phyloP scores from a whole-genome alignment of 1,140 invertebrate species.

The Drosophila simulans region DNA sequence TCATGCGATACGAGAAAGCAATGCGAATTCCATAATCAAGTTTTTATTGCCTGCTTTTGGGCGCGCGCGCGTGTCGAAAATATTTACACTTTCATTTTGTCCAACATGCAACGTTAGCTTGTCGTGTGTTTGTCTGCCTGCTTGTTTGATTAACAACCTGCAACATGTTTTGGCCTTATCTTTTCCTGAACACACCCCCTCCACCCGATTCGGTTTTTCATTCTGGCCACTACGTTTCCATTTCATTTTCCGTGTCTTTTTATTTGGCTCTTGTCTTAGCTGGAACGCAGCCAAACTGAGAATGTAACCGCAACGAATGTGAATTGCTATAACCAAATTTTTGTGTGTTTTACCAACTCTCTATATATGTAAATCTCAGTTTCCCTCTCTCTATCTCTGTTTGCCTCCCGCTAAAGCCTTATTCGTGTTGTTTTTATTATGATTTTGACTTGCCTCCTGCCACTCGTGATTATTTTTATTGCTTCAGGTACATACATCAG shows the following conservation, averaged over 20 bases:
- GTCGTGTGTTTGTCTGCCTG: constrained; percentile 50
- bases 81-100: constrained; percentile 60
- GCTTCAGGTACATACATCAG: constrained; percentile 40
- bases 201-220: background rate
- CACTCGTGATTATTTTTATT: constrained; percentile 50
- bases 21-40: constrained; percentile 37
- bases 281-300: constrained; percentile 47
- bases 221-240: background rate
- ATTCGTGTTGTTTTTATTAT: constrained; percentile 42
- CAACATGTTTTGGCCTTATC: constrained; percentile 52
- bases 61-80: constrained; percentile 52
- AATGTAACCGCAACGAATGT: constrained; percentile 51
- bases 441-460: constrained; percentile 40
- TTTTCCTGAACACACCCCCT: constrained; percentile 1
- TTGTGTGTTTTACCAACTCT: constrained; percentile 33
- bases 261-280: constrained; percentile 32
- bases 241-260: constrained; percentile 2
- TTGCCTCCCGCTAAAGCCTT: constrained; percentile 17
- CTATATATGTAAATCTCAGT: background rate
- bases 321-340: constrained; percentile 43
- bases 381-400: constrained; percentile 1
- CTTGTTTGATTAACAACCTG: constrained; percentile 61
- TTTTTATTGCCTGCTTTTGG: constrained; percentile 53
- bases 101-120: constrained; percentile 53
- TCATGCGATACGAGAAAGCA: constrained; percentile 23